Evolutionary conservation across 2,113 vertebrate genomes (phyloP), one percentile per base, ranked within the genome.

Genomic region (Oplegnathus fasciatus): DNA sequence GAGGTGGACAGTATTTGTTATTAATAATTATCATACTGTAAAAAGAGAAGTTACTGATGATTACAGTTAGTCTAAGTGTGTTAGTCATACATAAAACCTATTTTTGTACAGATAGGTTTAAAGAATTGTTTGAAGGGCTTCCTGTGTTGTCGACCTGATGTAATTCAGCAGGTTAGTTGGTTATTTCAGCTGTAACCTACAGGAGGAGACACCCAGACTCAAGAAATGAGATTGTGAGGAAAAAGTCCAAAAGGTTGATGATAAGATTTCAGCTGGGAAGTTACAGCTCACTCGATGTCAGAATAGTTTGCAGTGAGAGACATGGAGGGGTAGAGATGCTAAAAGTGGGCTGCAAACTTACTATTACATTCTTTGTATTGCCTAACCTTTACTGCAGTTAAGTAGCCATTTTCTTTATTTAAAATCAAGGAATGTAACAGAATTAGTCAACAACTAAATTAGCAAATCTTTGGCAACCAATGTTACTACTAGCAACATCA

Each of bases 401-500:
- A 58, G 34, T 44, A 37, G 24, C 46, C 3, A 67, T 62, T 62
- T 60, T 62, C 6, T 54, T 61, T 57, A 22, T 6, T 17, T 42
- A 60, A 55, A 22, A 20, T 77, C 8, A 74, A 62, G n/a, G 14
- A 68, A 73, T 57, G 46, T 54, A 61, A 58, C 28, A 50, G 17
- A 40, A n/a, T 46, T 28, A n/a, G 17, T 13, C 26, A 26, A 6
- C 40, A 40, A 6, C 57, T 69, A 46, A 15, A 22, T 30, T 28
- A 46, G 32, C 15, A 52, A 17, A 61, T 52, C 2, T 68, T 32
- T 67, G 55, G 48, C 30, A 34, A 24, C 22, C 26, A 5, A 10
- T 66, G 70, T 89, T 66, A 58, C 9, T 40, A 60, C 17, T 34
- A 67, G 67, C 26, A 61, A 67, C 24, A 48, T 30, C 5, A 13